Percentiles rank a stretch among this genome's conserved stretches.
phyloP scores from a whole-genome alignment of 2,113 vertebrate species.

The Thymallus thymallus region DNA sequence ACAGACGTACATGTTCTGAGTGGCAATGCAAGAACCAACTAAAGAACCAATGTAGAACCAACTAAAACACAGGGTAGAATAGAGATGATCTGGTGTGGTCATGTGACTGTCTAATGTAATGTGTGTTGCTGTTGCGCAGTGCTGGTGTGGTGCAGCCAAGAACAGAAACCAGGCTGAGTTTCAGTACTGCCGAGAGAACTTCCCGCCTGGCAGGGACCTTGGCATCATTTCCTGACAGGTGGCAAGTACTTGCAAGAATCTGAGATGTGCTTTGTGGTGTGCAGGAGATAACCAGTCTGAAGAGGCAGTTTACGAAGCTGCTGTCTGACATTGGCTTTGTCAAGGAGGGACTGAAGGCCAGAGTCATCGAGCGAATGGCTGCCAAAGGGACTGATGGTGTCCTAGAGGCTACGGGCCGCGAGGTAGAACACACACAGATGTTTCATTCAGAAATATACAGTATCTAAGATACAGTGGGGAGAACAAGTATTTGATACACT shows the following conservation, averaged over 20 bases:
- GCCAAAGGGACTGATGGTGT: conserved; percentile 84
- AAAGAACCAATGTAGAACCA: no score
- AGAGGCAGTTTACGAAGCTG: conserved; percentile 93
- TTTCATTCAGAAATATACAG: no score
- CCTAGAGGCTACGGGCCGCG: conserved; percentile 87
- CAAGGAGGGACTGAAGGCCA: conserved; percentile 87
- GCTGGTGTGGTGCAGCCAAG: conserved; percentile 83
- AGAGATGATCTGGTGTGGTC: no score
- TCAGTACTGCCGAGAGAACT: conserved; percentile 90
- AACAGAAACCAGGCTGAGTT: conserved; percentile 77
- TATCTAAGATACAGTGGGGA: no score
- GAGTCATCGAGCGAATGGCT: conserved; percentile 84
- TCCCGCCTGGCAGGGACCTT: conserved; percentile 83
- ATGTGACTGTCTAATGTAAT: neutral
- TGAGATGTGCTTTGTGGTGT: conserved; percentile 7
- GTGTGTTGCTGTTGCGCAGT: conserved; percentile 58
- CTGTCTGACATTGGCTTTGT: conserved; percentile 97
- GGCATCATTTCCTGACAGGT: no score
- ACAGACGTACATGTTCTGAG: no score
- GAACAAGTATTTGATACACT: no score
- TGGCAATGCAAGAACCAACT: no score
- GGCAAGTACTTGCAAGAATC: neutral
- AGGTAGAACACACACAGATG: no score
- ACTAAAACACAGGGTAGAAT: no score
- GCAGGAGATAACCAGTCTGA: conserved; percentile 94